phyloP scores from a whole-genome alignment of 1,140 invertebrate genomes.

The Teleogryllus occipitalis region DNA sequence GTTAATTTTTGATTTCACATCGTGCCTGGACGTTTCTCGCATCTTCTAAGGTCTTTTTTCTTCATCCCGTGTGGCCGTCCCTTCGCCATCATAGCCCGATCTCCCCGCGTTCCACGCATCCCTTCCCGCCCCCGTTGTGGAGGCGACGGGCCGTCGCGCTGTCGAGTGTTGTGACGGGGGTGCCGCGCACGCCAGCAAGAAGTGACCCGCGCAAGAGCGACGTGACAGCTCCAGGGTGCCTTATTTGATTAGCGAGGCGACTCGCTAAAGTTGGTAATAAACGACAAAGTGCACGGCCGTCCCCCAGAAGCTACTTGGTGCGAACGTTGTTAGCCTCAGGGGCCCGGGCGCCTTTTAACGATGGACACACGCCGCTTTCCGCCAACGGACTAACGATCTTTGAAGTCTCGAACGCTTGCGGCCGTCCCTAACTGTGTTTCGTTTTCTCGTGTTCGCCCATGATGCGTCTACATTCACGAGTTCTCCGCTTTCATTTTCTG shows the following conservation, averaged over 20 bases:
- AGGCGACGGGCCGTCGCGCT: neutral
- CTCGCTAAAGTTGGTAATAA: neutral
- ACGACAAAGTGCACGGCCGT: neutral
- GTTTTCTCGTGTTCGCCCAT: too few species aligned
- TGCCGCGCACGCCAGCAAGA: neutral
- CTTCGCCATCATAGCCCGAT: neutral
- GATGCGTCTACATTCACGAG: too few species aligned
- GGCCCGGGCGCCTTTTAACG: too few species aligned
- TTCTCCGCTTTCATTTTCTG: too few species aligned
- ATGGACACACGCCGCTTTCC: too few species aligned
- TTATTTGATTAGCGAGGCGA: neutral
- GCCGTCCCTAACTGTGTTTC: too few species aligned
- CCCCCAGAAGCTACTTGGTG: too few species aligned
- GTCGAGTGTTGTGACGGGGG: neutral
- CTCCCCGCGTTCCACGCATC: too few species aligned
- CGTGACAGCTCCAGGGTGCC: neutral
- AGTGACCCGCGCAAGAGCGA: neutral
- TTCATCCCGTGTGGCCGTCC: neutral
- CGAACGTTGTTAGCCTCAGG: too few species aligned
- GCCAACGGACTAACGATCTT: too few species aligned
- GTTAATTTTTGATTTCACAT: neutral
- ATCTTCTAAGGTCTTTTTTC: neutral
- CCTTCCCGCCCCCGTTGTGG: neutral
- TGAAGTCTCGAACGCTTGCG: too few species aligned
- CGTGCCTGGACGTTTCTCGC: neutral